A percentile compares a stretch with the other conserved stretches of the same genome.
Evolutionary conservation across 2,888 invertebrate species (phyloP).

Genomic region (Lypha dubia): DNA sequence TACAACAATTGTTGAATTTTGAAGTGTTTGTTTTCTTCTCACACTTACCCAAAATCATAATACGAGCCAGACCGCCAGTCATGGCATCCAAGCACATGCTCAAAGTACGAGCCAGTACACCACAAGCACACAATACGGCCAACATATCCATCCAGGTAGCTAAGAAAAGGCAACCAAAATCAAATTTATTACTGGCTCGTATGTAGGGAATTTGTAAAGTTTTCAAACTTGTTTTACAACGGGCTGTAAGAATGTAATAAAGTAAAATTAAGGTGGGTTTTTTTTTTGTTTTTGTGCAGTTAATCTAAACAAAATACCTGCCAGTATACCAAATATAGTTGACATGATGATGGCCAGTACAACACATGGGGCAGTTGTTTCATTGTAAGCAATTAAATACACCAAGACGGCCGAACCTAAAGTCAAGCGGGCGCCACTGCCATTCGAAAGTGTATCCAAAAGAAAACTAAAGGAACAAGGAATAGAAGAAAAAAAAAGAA

Average conservation of each 20-base stretch:
- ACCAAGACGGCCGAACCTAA: slow-evolving; percentile 82
- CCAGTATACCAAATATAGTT: slow-evolving; percentile 80
- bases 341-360: slow-evolving; percentile 81
- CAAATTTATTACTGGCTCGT: slow-evolving; percentile 83
- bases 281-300: background rate
- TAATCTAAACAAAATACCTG: slow-evolving; percentile 77
- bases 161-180: slow-evolving; percentile 83
- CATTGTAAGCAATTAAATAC: slow-evolving; percentile 82
- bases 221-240: slow-evolving; percentile 81
- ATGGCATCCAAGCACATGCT: slow-evolving; percentile 86
- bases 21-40: background rate
- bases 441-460: slow-evolving; percentile 80
- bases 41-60: slow-evolving; percentile 84
- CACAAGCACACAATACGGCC: slow-evolving; percentile 84
- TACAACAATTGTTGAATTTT: slow-evolving; percentile 16
- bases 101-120: slow-evolving; percentile 85
- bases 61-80: slow-evolving; percentile 85
- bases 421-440: slow-evolving; percentile 82
- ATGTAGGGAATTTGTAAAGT: slow-evolving; percentile 83
- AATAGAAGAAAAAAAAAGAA: background rate
- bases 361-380: slow-evolving; percentile 80
- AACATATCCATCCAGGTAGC: slow-evolving; percentile 85
- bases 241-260: slow-evolving; percentile 76
- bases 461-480: slow-evolving; percentile 74
- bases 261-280: background rate